Percentiles rank a stretch among this genome's conserved stretches.
Evolutionary conservation across 2,888 invertebrate genomes (phyloP).

Genomic region (Brenthis daphne): DNA sequence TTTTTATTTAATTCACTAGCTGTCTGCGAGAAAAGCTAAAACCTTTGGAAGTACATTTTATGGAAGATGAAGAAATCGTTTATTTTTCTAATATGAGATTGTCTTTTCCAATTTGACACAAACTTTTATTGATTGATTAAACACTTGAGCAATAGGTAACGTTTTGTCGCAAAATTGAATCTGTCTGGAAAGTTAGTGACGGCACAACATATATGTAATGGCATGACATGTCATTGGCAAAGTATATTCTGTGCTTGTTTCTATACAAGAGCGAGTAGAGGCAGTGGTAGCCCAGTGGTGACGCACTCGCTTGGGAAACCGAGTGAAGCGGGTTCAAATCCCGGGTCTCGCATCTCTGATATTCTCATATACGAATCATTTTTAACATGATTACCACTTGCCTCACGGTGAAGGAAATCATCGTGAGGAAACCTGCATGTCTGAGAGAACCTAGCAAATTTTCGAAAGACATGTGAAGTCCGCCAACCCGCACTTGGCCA

Average conservation of each 20-base stretch:
- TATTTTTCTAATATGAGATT: slow-evolving; percentile 1
- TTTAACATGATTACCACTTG: no score
- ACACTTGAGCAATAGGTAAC: slow-evolving; percentile 3
- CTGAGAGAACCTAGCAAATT: no score
- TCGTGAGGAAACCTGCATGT: no score
- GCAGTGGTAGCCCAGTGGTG: no score
- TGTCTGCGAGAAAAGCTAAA: neutral
- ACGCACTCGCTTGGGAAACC: no score
- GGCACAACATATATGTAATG: slow-evolving; percentile 1
- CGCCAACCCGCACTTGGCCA: no score
- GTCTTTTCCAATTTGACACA: slow-evolving; percentile 7
- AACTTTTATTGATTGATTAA: slow-evolving; percentile 15
- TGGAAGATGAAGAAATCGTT: neutral
- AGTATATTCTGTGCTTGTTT: neutral
- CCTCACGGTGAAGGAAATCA: no score
- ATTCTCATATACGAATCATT: no score
- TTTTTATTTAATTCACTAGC: neutral
- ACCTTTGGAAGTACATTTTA: neutral
- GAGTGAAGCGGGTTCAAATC: no score
- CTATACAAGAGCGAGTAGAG: neutral
- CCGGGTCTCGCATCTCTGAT: no score
- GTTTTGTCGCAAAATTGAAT: slow-evolving; percentile 15
- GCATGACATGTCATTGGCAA: neutral
- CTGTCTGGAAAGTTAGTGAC: slow-evolving; percentile 11
- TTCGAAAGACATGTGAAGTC: no score